Base-by-base conservation (phyloP, 2,888 invertebrate genomes). In the Yponomeuta plumbellus region DNA sequence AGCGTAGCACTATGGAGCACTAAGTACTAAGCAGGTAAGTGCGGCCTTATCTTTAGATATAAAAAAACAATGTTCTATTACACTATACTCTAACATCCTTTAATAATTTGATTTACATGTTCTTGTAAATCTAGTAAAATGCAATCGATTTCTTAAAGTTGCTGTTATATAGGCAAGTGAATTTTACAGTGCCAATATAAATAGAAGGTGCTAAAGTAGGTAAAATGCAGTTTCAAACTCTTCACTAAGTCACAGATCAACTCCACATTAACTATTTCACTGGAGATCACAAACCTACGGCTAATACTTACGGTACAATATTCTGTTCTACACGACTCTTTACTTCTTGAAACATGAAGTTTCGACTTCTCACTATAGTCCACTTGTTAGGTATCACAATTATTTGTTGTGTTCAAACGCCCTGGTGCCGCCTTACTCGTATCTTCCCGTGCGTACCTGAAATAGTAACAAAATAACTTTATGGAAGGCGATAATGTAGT, bases 201-300 rank as follows among this genome's bases (percentile, higher is more conserved):
- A 52, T 52, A 52, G 44, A 17, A 17, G 44, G 44, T 52, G 13
- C 44, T 52, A 52, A 52, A 52, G 44, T 52, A 52, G 44, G 58
- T 21, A 58, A 34, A 58, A 58, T 58, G 58, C 58, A 58, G 58
- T 20, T 58, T 58, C 21, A 1, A 59, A 22, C 59, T 59, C 20
- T 59, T 52, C 44, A 52, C 44, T 52, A 52, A 11, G 79, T 75
- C 76, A 79, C 79, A 83, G 83, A 83, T 83, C 82, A 76, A 80
- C 78, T 83, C 80, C 78, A 80, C 65, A 56, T 44, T 63, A 20
- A 26, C 13, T 17, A 40, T 77, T 80, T 76, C 79, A 79, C 77
- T 80, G 86, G 89, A 89, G 89, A 89, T 89, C 89, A 89, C 83
- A 73, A 82, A 79, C 79, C 83, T 89, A 88, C 80, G 77, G 71